A percentile compares a stretch with the other conserved stretches of the same genome.
Conservation (phyloP, 1,140 invertebrate species). For the Eueides isabella region DNA sequence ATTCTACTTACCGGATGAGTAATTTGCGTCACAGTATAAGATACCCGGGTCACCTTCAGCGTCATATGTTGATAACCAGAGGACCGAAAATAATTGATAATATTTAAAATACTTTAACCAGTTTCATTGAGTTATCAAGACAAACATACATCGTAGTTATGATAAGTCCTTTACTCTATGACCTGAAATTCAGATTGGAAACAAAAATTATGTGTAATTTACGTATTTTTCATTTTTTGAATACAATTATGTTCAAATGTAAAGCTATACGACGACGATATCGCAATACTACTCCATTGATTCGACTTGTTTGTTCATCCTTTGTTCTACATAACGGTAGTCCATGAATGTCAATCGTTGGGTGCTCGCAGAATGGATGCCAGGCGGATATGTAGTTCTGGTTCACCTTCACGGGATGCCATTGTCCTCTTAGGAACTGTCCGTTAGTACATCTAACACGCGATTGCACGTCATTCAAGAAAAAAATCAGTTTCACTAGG, state of each 20-base stretch:
- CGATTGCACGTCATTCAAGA: slow-evolving; percentile 45
- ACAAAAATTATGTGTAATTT: background rate
- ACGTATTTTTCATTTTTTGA: no score
- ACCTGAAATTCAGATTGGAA: slow-evolving; percentile 2
- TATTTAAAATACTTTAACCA: no score
- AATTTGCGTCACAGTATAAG: background rate
- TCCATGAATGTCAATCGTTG: slow-evolving; percentile 6
- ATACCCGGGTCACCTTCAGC: no score
- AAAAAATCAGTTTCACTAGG: slow-evolving; percentile 56
- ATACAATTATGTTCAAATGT: no score
- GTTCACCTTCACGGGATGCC: slow-evolving; percentile 49
- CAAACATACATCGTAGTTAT: background rate
- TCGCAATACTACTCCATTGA: no score
- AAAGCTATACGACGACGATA: no score
- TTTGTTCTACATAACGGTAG: background rate
- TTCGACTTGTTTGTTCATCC: no score
- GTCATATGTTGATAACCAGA: no score
- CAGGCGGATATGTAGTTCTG: slow-evolving; percentile 45
- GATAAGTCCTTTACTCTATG: background rate
- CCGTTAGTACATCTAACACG: slow-evolving; percentile 43
- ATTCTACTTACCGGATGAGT: background rate
- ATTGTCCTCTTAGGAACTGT: slow-evolving; percentile 47
- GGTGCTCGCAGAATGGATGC: slow-evolving; percentile 35
- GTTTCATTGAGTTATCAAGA: no score
- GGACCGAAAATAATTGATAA: no score